A percentile compares a stretch with the other conserved stretches of the same genome.
These are phyloP conservation scores for Camarhynchus parvulus DNA, from an alignment of 2,113 vertebrate genomes.

Conservation along the genomic window DNA sequence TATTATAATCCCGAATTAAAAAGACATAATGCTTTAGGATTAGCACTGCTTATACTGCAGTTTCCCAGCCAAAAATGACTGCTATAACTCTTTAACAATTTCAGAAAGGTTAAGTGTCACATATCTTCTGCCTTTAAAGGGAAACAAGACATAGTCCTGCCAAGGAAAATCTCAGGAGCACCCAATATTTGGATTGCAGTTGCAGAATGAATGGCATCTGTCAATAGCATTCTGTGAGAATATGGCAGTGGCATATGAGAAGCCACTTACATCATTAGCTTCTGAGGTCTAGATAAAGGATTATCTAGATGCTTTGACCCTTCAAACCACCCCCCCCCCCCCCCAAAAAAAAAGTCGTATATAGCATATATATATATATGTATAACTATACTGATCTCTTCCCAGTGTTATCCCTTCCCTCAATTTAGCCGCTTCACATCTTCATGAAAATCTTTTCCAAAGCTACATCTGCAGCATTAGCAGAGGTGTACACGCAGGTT, in stretches of 20 bases:
- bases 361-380: background rate
- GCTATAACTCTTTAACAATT: background rate
- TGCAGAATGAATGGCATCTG: background rate
- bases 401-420: background rate
- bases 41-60: background rate
- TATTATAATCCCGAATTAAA: background rate
- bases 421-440: background rate
- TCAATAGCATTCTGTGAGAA: background rate
- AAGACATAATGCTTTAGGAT: background rate
- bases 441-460: background rate
- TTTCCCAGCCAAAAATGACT: background rate
- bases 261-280: background rate
- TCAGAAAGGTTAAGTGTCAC: background rate
- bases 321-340: background rate
- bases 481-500: background rate
- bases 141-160: background rate
- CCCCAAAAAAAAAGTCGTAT: background rate
- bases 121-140: background rate
- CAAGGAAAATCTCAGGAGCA: background rate
- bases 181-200: background rate
- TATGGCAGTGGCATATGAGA: background rate
- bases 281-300: background rate
- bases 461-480: background rate
- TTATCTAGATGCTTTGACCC: background rate
- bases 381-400: background rate